Conservation (phyloP, 2,113 vertebrate genomes). For the Eonycteris spelaea region DNA sequence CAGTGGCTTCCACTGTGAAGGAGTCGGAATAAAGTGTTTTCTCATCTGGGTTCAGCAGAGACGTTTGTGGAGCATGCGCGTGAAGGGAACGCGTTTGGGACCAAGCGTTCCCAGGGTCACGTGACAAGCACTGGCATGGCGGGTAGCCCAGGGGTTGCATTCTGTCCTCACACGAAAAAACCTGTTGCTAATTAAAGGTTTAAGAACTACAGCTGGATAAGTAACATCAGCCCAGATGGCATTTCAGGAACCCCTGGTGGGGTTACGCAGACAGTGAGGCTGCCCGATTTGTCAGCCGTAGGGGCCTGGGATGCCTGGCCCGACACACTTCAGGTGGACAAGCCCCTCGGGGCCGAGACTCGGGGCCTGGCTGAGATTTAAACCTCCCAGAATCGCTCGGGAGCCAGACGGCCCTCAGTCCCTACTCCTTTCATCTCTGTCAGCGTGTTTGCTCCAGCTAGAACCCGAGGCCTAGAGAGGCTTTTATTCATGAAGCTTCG, state of each 20-base stretch:
- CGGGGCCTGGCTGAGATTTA: not conserved
- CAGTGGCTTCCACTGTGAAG: not conserved
- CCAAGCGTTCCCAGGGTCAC: not conserved
- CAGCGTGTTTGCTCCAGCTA: not conserved
- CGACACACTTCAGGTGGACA: slow-evolving; percentile 6
- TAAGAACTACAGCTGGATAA: slow-evolving; percentile 85
- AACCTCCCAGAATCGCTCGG: not conserved
- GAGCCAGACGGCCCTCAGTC: not conserved
- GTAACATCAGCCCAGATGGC: slow-evolving; percentile 82
- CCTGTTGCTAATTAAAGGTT: slow-evolving; percentile 83
- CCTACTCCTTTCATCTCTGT: not conserved
- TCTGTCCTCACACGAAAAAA: not conserved
- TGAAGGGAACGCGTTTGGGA: not conserved
- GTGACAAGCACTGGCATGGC: not conserved
- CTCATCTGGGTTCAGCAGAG: not conserved
- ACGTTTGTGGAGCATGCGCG: not conserved
- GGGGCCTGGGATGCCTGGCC: slow-evolving; percentile 11
- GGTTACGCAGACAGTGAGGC: slow-evolving; percentile 78
- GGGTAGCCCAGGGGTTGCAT: slow-evolving; percentile 29
- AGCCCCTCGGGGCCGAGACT: not conserved
- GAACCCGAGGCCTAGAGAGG: not conserved
- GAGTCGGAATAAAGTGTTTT: not conserved
- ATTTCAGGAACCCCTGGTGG: slow-evolving; percentile 80
- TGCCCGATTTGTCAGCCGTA: slow-evolving; percentile 79
- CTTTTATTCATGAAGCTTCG: not conserved